phyloP scores from a whole-genome alignment of 2,797 vertebrate genomes.

The Gastrophryne carolinensis region DNA sequence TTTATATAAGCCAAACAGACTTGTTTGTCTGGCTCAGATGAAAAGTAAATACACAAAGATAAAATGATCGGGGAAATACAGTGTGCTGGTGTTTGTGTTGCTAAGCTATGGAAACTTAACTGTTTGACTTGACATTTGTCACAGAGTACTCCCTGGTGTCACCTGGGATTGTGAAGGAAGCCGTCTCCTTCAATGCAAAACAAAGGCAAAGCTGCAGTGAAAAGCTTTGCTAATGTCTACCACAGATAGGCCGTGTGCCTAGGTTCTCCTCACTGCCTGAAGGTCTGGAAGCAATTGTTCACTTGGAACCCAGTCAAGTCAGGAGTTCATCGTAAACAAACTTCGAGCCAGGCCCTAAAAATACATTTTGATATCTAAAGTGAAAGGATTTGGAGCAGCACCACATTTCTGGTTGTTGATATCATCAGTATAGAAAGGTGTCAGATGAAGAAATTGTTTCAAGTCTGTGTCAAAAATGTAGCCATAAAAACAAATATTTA shows the following conservation, averaged over 20 bases:
- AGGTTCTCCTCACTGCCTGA: background rate
- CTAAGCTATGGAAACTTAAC: slow-evolving; percentile 8
- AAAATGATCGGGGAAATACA: slow-evolving; percentile 7
- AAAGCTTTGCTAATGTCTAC: slow-evolving; percentile 15
- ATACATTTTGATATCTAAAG: slow-evolving; percentile 8
- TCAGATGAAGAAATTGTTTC: background rate
- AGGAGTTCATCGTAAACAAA: slow-evolving; percentile 15
- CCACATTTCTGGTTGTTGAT: slow-evolving; percentile 1
- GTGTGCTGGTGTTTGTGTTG: background rate
- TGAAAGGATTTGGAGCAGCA: background rate
- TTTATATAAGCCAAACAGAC: slow-evolving; percentile 41
- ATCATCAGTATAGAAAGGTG: background rate
- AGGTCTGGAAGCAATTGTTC: slow-evolving; percentile 19
- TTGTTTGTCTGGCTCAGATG: slow-evolving; percentile 25
- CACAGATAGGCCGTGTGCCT: background rate
- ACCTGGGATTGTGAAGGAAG: slow-evolving; percentile 33
- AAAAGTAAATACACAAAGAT: slow-evolving; percentile 26
- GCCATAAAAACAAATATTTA: background rate
- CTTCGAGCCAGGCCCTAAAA: slow-evolving; percentile 5
- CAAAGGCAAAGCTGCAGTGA: background rate
- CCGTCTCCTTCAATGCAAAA: background rate
- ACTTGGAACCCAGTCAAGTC: slow-evolving; percentile 1
- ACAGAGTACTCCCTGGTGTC: background rate
- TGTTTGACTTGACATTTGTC: slow-evolving; percentile 23
- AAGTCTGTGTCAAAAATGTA: background rate